These are phyloP conservation scores for Harpagus bidentatus DNA, from an alignment of 2,113 vertebrate genomes.

Conservation along the genomic window DNA sequence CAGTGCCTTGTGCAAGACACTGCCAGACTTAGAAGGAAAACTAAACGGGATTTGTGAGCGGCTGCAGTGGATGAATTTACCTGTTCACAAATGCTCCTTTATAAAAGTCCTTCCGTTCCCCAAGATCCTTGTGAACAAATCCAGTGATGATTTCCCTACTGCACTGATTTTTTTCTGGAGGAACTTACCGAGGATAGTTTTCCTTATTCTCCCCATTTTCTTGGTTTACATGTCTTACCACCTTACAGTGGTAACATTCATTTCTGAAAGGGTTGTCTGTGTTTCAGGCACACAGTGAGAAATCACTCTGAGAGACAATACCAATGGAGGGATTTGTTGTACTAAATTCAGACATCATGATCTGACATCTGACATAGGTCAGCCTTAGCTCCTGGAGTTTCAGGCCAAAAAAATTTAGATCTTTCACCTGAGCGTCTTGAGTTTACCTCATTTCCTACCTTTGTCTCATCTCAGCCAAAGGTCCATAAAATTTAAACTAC, in stretches of 20 bases:
- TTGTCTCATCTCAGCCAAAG: background rate
- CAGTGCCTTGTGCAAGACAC: background rate
- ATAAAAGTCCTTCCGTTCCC: background rate
- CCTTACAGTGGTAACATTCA: background rate
- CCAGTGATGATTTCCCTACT: background rate
- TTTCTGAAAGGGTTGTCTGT: background rate
- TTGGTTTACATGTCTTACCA: background rate
- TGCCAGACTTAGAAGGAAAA: background rate
- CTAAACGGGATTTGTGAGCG: background rate
- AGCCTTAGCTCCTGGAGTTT: background rate
- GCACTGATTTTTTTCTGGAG: background rate
- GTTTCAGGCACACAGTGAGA: background rate
- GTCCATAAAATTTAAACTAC: background rate
- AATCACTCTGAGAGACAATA: background rate
- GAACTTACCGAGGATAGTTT: background rate
- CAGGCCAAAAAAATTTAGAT: background rate
- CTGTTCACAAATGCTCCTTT: background rate
- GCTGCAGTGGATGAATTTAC: background rate
- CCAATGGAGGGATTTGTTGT: background rate
- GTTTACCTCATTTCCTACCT: background rate
- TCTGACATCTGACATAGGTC: background rate
- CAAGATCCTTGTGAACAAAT: background rate
- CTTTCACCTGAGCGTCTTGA: background rate
- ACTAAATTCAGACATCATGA: background rate
- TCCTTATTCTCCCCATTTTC: background rate